These are phyloP conservation scores for Tangachromis dhanisi DNA, from an alignment of 2,113 vertebrate genomes.

Conservation along the genomic window DNA sequence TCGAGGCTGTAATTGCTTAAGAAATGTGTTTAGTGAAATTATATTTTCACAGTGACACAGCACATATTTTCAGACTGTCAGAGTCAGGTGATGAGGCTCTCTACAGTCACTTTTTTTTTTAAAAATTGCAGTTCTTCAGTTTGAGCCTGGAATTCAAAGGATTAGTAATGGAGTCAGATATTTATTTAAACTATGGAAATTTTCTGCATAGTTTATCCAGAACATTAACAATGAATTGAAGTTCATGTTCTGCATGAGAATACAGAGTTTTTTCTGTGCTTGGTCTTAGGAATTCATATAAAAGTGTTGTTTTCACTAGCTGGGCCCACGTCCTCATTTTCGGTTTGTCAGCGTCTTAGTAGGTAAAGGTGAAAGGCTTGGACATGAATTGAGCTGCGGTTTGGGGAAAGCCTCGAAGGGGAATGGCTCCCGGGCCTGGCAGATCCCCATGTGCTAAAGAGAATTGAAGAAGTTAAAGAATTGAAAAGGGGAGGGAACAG, in stretches of 20 bases:
- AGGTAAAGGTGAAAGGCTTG: neutral
- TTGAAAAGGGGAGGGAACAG: neutral
- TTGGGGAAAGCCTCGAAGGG: accelerated
- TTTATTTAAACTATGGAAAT: neutral
- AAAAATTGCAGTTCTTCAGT: neutral
- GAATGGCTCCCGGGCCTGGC: neutral
- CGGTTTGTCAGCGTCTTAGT: neutral
- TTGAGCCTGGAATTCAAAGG: neutral
- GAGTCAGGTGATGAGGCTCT: neutral
- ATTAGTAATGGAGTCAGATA: neutral
- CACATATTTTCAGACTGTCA: neutral
- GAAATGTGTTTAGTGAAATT: neutral
- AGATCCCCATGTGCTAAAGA: neutral
- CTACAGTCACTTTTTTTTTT: neutral
- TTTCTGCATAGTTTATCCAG: neutral
- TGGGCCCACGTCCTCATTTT: neutral
- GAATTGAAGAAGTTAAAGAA: neutral
- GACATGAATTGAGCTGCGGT: neutral
- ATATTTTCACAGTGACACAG: neutral
- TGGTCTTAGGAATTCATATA: neutral
- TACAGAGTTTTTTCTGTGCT: neutral
- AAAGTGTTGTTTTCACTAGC: neutral
- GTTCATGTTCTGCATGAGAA: neutral
- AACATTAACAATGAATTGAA: neutral
- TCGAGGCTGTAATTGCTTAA: neutral